A percentile compares a stretch with the other conserved stretches of the same genome.
Conservation (phyloP, 2,888 invertebrate species). For the Clistopyga incitator region DNA sequence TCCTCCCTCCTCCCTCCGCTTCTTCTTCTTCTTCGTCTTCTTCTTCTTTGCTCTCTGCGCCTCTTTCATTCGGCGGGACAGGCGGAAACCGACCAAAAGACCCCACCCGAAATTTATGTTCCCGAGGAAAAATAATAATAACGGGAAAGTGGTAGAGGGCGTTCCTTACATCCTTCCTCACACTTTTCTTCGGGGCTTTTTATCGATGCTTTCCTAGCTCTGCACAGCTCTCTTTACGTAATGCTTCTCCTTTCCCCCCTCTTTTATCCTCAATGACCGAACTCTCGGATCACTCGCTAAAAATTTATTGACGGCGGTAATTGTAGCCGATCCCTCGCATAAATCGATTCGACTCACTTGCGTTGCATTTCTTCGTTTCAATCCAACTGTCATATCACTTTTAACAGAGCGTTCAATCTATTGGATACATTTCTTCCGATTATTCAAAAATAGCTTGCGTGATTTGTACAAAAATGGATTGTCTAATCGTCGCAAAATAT, state of each 20-base stretch:
- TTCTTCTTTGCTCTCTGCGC: slow-evolving; percentile 24
- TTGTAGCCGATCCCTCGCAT: slow-evolving; percentile 14
- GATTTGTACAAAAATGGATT: too few relatives aligned
- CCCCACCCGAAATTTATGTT: slow-evolving; percentile 70
- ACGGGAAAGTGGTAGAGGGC: slow-evolving; percentile 56
- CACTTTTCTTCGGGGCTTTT: slow-evolving; percentile 51
- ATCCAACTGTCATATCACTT: not conserved
- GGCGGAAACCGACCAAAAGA: slow-evolving; percentile 26
- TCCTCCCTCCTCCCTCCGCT: slow-evolving; percentile 35
- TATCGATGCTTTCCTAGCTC: slow-evolving; percentile 51
- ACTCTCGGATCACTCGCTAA: slow-evolving; percentile 20
- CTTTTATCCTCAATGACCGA: slow-evolving; percentile 7
- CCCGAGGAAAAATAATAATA: slow-evolving; percentile 69
- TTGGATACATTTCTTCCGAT: not conserved
- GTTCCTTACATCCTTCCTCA: slow-evolving; percentile 60
- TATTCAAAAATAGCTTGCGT: not conserved
- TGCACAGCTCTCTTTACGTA: slow-evolving; percentile 43
- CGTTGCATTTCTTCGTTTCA: not conserved
- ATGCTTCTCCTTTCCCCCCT: slow-evolving; percentile 39
- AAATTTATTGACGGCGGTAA: slow-evolving; percentile 51
- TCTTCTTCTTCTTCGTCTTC: slow-evolving; percentile 26
- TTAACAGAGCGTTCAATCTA: not conserved
- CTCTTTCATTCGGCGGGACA: slow-evolving; percentile 48
- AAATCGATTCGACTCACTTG: slow-evolving; percentile 4
- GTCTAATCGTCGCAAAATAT: not conserved